A percentile compares a stretch with the other conserved stretches of the same genome.
These are phyloP conservation scores for Calonectris borealis DNA, from an alignment of 2,113 vertebrate species.

Conservation along the genomic window DNA sequence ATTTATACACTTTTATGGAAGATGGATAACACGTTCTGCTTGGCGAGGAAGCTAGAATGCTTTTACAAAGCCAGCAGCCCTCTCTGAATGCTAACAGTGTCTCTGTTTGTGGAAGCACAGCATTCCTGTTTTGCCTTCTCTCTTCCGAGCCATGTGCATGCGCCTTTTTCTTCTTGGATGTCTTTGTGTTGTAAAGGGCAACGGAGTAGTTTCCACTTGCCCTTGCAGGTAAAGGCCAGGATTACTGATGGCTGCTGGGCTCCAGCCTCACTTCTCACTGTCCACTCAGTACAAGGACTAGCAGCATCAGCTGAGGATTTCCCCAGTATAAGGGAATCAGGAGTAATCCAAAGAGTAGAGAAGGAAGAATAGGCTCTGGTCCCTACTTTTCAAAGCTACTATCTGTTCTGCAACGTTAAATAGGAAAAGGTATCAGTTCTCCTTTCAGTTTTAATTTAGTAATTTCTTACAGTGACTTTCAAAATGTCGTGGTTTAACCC, in stretches of 20 bases:
- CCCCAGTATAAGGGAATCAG: not conserved
- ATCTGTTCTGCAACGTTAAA: not conserved
- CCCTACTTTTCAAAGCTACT: not conserved
- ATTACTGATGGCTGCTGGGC: not conserved
- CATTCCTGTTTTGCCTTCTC: not conserved
- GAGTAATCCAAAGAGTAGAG: not conserved
- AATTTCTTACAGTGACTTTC: not conserved
- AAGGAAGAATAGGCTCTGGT: not conserved
- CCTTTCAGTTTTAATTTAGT: not conserved
- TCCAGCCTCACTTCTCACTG: not conserved
- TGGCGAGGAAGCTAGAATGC: not conserved
- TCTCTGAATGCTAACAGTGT: conserved; percentile 26
- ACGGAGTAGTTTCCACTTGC: not conserved
- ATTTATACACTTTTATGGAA: not conserved
- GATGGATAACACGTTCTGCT: not conserved
- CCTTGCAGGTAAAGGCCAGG: not conserved
- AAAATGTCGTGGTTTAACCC: not conserved
- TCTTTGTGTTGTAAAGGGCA: not conserved
- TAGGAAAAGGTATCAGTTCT: not conserved
- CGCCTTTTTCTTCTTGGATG: not conserved
- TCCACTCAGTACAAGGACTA: not conserved
- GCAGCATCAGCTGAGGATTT: not conserved
- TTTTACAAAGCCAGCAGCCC: conserved; percentile 1
- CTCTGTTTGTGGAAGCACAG: conserved; percentile 24
- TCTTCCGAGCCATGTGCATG: not conserved